Conservation (phyloP, 2,888 invertebrate genomes). For the Rotaria socialis region DNA sequence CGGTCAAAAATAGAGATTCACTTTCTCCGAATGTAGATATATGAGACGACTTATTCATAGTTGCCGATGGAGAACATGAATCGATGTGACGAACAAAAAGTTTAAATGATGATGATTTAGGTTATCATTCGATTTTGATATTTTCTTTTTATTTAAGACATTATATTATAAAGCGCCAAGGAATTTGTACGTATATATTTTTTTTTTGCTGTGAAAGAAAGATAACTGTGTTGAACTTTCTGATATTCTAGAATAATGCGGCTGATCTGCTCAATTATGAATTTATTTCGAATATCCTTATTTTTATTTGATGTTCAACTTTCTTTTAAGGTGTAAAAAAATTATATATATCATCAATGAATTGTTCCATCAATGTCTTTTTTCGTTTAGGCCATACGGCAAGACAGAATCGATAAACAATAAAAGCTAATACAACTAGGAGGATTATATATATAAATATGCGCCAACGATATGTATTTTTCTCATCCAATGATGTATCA, state of each 20-base stretch:
- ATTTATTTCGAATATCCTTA: no score
- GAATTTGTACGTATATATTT: no score
- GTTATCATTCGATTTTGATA: not conserved
- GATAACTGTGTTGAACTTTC: no score
- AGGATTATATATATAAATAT: not conserved
- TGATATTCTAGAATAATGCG: no score
- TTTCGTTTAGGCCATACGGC: slow-evolving; percentile 11
- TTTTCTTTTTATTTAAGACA: not conserved
- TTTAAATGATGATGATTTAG: not conserved
- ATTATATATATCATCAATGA: not conserved
- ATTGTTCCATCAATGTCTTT: slow-evolving; percentile 5
- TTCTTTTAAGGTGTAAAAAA: not conserved
- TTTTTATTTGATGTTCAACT: not conserved
- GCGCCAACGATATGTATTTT: not conserved
- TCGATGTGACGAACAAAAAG: not conserved
- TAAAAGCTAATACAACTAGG: not conserved
- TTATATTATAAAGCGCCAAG: not conserved
- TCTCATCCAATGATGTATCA: not conserved
- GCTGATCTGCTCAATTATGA: no score
- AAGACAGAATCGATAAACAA: not conserved
- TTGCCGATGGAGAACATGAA: not conserved
- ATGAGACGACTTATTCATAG: not conserved
- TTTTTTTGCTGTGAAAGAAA: no score
- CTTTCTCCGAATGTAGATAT: not conserved
- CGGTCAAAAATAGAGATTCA: not conserved